phyloP scores from a whole-genome alignment of 2,113 vertebrate genomes.

The Calidris pygmaea region DNA sequence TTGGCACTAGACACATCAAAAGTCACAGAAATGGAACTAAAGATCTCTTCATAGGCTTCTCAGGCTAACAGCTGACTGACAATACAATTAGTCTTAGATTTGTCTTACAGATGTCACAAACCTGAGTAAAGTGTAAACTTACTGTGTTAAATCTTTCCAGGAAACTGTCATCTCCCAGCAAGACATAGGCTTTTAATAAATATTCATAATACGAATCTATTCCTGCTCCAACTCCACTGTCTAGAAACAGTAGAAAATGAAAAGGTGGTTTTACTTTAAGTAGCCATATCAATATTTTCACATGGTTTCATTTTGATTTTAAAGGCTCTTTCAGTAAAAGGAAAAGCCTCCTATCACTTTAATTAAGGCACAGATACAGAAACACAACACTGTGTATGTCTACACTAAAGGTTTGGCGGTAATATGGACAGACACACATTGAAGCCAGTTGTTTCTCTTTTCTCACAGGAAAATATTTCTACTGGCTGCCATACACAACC shows the following conservation, averaged over 20 bases:
- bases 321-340: neutral
- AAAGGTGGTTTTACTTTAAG: neutral
- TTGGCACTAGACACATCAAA: neutral
- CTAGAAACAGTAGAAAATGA: slow-evolving; percentile 69
- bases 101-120: neutral
- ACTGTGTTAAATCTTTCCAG: slow-evolving; percentile 97
- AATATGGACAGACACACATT: neutral
- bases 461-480: neutral
- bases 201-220: slow-evolving; percentile 99
- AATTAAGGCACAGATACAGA: neutral
- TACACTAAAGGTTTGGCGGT: neutral
- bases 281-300: neutral
- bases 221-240: slow-evolving; percentile 96
- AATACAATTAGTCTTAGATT: neutral
- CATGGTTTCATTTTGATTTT: neutral
- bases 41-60: neutral
- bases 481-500: neutral
- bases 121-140: slow-evolving; percentile 67
- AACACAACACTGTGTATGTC: neutral
- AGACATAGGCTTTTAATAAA: slow-evolving; percentile 95
- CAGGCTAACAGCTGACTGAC: slow-evolving; percentile 3
- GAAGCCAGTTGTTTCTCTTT: neutral
- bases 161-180: slow-evolving; percentile 94
- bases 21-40: neutral
- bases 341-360: neutral